Percentiles rank a stretch among this genome's conserved stretches.
Conservation (phyloP, 2,888 invertebrate species). For the Nipponacmea schrenckii region DNA sequence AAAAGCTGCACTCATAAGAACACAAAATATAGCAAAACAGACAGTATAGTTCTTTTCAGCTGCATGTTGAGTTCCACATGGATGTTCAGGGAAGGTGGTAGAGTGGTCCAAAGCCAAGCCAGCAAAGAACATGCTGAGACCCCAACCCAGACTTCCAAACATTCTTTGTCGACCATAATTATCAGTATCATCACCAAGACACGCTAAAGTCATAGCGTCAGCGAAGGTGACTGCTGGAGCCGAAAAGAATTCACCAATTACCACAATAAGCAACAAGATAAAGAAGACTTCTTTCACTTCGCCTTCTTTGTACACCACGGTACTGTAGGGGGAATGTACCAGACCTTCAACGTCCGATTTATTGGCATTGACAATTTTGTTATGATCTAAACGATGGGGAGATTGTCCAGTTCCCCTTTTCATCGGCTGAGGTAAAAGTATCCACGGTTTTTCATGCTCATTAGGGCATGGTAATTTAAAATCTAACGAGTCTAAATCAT, state of each 20-base stretch:
- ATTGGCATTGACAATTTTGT: slow-evolving; percentile 49
- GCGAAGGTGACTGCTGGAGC: slow-evolving; percentile 94
- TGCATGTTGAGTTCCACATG: slow-evolving; percentile 82
- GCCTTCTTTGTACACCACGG: slow-evolving; percentile 86
- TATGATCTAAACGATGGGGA: slow-evolving; percentile 44
- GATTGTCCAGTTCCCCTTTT: slow-evolving; percentile 35
- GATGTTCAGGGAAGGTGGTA: slow-evolving; percentile 92
- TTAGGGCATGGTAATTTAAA: not conserved
- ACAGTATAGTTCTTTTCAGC: slow-evolving; percentile 98
- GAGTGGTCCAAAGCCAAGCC: slow-evolving; percentile 88
- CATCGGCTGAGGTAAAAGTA: not conserved
- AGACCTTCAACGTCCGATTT: slow-evolving; percentile 45
- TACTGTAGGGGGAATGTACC: slow-evolving; percentile 86
- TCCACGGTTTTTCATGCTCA: not conserved
- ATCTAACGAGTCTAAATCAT: slow-evolving; percentile 2
- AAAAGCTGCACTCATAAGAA: slow-evolving; percentile 94
- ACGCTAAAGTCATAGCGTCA: slow-evolving; percentile 71
- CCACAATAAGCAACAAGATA: slow-evolving; percentile 87
- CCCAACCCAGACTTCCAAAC: slow-evolving; percentile 99
- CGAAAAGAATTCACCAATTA: slow-evolving; percentile 97
- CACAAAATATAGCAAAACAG: slow-evolving; percentile 97
- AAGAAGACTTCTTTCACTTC: slow-evolving; percentile 97
- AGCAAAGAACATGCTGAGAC: slow-evolving; percentile 97
- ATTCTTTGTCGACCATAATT: slow-evolving; percentile 94
- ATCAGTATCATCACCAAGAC: slow-evolving; percentile 81